Conservation (phyloP, 2,113 vertebrate genomes). For the Sinocyclocheilus rhinocerous region DNA sequence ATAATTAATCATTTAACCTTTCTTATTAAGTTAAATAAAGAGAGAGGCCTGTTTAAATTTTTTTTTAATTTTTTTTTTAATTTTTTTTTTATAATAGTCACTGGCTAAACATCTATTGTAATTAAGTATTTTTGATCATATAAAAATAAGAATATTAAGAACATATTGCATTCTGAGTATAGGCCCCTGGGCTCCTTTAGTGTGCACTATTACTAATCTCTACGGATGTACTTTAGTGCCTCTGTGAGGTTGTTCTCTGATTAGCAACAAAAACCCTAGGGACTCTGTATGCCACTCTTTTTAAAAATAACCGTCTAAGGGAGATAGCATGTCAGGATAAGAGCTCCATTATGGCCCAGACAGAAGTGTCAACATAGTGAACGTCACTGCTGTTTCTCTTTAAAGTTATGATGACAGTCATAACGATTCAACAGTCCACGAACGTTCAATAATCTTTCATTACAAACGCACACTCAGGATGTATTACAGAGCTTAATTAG, state of each 20-base stretch:
- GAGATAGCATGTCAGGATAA: neutral
- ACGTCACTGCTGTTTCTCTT: neutral
- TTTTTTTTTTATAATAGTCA: neutral
- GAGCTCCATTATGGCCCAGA: neutral
- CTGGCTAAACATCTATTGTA: neutral
- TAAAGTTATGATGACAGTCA: neutral
- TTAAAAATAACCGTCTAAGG: neutral
- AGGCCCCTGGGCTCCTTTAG: neutral
- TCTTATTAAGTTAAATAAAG: too few species aligned
- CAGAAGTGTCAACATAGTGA: neutral
- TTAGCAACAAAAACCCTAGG: slow-evolving; percentile 9
- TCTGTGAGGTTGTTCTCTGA: neutral
- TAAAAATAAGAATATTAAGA: neutral
- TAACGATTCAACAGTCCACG: neutral
- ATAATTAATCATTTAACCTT: too few species aligned
- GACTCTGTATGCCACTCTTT: neutral
- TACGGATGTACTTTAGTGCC: neutral
- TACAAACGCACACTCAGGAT: neutral
- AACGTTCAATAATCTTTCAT: neutral
- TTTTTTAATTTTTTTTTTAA: too few species aligned
- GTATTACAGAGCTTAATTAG: neutral
- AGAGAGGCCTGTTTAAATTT: too few species aligned
- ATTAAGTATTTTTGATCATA: neutral
- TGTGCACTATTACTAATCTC: neutral
- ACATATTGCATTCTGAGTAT: neutral